Evolutionary conservation across 2,797 vertebrate genomes (phyloP).

Genomic region (Alauda arvensis): DNA sequence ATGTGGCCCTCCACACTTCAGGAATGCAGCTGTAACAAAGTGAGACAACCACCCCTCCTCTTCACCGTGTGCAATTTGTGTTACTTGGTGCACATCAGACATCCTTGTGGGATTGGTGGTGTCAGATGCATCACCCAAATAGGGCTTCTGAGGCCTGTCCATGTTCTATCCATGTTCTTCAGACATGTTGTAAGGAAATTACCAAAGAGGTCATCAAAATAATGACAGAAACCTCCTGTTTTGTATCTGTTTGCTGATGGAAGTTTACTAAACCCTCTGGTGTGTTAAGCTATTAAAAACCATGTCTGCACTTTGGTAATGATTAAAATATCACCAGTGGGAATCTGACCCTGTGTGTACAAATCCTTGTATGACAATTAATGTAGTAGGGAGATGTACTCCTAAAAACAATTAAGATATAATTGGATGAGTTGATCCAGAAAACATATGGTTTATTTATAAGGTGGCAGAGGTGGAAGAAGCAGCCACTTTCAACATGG

Average conservation of each 20-base stretch:
- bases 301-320: constrained; percentile 10
- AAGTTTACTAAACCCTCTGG: constrained; percentile 9
- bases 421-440: constrained; percentile 58
- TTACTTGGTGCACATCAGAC: not conserved
- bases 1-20: not conserved
- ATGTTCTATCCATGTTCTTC: not conserved
- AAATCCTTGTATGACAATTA: constrained; percentile 46
- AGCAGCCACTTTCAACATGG: not conserved
- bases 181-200: not conserved
- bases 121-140: not conserved
- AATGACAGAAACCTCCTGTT: not conserved
- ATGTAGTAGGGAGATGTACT: constrained; percentile 43
- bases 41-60: not conserved
- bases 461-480: not conserved
- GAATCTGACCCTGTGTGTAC: not conserved
- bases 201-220: not conserved
- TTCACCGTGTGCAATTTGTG: not conserved
- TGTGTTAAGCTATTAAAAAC: not conserved
- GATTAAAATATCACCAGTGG: constrained; percentile 17
- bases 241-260: constrained; percentile 4
- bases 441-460: constrained; percentile 61
- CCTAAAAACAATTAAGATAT: constrained; percentile 58
- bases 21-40: not conserved
- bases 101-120: not conserved
- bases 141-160: not conserved